phyloP scores from a whole-genome alignment of 2,797 vertebrate genomes.

The Pseudochaenichthys georgianus region DNA sequence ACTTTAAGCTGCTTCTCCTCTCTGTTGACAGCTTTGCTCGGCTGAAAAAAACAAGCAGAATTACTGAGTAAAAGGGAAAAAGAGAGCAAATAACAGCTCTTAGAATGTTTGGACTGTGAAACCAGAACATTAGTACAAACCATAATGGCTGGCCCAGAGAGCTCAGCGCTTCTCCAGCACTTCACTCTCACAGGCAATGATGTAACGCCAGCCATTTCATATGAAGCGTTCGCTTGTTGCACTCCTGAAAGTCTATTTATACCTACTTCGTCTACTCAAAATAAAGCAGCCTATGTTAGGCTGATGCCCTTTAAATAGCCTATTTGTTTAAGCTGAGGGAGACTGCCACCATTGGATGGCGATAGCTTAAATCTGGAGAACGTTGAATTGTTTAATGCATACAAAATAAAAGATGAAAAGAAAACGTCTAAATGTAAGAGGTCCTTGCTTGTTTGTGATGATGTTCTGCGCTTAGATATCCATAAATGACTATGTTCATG shows the following conservation, averaged over 20 bases:
- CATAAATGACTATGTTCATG: slow-evolving; percentile 61
- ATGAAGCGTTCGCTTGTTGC: slow-evolving; percentile 88
- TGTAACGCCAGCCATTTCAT: slow-evolving; percentile 87
- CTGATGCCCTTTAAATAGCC: slow-evolving; percentile 83
- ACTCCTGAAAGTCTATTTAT: slow-evolving; percentile 86
- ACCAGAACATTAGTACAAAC: slow-evolving; percentile 90
- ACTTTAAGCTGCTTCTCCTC: slow-evolving; percentile 77
- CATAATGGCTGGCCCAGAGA: slow-evolving; percentile 86
- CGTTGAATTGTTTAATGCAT: slow-evolving; percentile 26
- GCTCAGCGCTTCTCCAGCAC: slow-evolving; percentile 80
- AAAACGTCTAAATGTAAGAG: slow-evolving; percentile 30
- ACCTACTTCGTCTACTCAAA: slow-evolving; percentile 83
- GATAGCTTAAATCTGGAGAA: slow-evolving; percentile 54
- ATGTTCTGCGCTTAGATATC: slow-evolving; percentile 50
- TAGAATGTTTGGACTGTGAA: slow-evolving; percentile 88
- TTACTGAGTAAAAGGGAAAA: slow-evolving; percentile 84
- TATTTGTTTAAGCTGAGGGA: slow-evolving; percentile 78
- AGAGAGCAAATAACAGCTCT: slow-evolving; percentile 87
- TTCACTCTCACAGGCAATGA: slow-evolving; percentile 85
- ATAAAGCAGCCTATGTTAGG: slow-evolving; percentile 84
- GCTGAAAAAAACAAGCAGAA: slow-evolving; percentile 80
- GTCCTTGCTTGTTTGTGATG: slow-evolving; percentile 36
- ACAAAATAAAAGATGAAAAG: slow-evolving; percentile 49
- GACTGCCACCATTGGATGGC: slow-evolving; percentile 55
- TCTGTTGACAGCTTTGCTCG: slow-evolving; percentile 78